Percentiles rank a stretch among this genome's conserved stretches.
Evolutionary conservation across 2,113 vertebrate genomes (phyloP).

Genomic region (Holacanthus passer): DNA sequence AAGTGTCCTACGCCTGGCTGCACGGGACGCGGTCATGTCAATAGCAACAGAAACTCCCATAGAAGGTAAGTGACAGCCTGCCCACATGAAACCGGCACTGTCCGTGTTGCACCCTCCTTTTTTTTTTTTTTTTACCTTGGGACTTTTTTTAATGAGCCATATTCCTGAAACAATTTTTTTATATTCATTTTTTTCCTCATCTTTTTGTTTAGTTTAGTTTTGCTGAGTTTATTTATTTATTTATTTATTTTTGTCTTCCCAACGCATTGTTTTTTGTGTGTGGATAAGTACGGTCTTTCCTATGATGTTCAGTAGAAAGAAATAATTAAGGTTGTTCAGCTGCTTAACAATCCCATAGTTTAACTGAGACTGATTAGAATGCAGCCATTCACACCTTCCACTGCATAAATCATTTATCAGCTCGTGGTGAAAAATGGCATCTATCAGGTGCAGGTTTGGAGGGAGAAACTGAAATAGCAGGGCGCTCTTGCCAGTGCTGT

Average conservation of each 20-base stretch:
- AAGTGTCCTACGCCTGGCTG: slow-evolving; percentile 99
- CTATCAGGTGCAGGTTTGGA: slow-evolving; percentile 70
- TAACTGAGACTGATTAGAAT: slow-evolving; percentile 52
- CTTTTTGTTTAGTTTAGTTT: slow-evolving; percentile 27
- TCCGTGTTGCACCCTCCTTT: slow-evolving; percentile 38
- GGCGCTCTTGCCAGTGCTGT: slow-evolving; percentile 65
- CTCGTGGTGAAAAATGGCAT: slow-evolving; percentile 56
- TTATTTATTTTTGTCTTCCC: slow-evolving; percentile 5
- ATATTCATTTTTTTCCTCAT: neutral
- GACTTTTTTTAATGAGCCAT: neutral
- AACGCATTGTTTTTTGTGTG: slow-evolving; percentile 14
- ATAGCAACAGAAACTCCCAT: slow-evolving; percentile 99
- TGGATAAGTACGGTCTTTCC: neutral
- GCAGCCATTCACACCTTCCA: slow-evolving; percentile 56
- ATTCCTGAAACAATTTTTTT: neutral
- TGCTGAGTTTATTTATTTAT: neutral
- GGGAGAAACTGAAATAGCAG: slow-evolving; percentile 71
- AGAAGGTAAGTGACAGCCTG: slow-evolving; percentile 92
- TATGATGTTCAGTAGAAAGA: neutral
- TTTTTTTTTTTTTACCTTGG: slow-evolving; percentile 23
- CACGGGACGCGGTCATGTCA: slow-evolving; percentile 99
- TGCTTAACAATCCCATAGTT: slow-evolving; percentile 26
- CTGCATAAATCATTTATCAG: slow-evolving; percentile 74
- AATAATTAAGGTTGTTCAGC: slow-evolving; percentile 24
- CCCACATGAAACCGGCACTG: slow-evolving; percentile 30